phyloP scores from a whole-genome alignment of 2,797 vertebrate genomes.

The Tragopan temminckii region DNA sequence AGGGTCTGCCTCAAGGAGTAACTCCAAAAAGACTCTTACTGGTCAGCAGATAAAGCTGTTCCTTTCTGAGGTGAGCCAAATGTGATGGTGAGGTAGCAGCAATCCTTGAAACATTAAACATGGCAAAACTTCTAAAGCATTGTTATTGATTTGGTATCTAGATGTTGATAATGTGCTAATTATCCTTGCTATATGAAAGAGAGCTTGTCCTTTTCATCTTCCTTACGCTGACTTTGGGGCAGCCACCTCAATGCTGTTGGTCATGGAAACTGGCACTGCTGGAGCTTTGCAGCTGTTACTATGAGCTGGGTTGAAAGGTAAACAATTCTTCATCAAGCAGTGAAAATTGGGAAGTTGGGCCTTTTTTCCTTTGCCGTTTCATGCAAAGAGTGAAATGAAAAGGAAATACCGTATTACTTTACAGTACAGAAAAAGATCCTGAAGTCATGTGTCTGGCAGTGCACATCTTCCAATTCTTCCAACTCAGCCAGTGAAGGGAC shows the following conservation, averaged over 20 bases:
- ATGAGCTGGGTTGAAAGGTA: neutral
- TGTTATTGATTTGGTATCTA: neutral
- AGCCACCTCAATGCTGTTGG: neutral
- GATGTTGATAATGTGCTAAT: neutral
- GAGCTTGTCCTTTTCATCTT: neutral
- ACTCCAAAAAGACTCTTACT: neutral
- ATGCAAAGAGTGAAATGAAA: neutral
- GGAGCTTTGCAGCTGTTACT: neutral
- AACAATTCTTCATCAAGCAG: neutral
- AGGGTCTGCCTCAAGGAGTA: neutral
- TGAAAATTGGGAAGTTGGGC: neutral
- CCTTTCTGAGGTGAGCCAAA: neutral
- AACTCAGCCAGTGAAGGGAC: rapidly evolving
- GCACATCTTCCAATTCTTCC: neutral
- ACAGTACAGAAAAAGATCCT: neutral
- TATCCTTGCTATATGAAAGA: neutral
- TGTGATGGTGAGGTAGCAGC: neutral
- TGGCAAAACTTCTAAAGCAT: neutral
- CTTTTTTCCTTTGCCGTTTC: neutral
- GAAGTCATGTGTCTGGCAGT: neutral
- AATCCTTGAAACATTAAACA: neutral
- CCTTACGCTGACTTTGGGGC: neutral
- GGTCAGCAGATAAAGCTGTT: neutral
- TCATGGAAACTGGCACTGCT: neutral
- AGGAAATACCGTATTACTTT: neutral